Conservation (phyloP, 1,140 invertebrate species). For the Hylaeus anthracinus region DNA sequence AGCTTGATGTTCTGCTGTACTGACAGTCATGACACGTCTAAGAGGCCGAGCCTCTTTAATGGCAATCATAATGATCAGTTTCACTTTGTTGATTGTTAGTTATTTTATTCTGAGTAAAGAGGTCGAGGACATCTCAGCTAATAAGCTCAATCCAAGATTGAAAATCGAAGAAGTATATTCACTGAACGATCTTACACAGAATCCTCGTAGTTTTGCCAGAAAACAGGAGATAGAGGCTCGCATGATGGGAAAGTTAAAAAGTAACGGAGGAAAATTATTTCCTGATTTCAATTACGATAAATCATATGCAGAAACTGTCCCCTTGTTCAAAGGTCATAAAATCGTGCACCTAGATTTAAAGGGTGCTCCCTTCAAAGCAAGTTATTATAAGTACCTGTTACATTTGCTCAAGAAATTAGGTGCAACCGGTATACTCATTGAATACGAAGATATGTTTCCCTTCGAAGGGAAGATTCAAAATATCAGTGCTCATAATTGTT, state of each 20-base stretch:
- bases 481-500: constrained; percentile 89
- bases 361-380: constrained; percentile 90
- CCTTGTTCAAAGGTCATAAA: constrained; percentile 74
- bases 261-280: constrained; percentile 36
- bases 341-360: constrained; percentile 95
- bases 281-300: constrained; percentile 39
- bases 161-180: constrained; percentile 64
- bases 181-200: constrained; percentile 60
- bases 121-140: constrained; percentile 61
- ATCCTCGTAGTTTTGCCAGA: constrained; percentile 51
- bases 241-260: constrained; percentile 44
- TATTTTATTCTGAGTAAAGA: constrained; percentile 76
- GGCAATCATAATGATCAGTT: constrained; percentile 68
- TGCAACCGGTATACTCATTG: constrained; percentile 93
- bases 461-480: constrained; percentile 86
- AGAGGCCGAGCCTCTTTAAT: constrained; percentile 71
- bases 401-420: constrained; percentile 88
- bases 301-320: constrained; percentile 32
- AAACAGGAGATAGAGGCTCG: constrained; percentile 49
- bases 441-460: constrained; percentile 99
- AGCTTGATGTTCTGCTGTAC: constrained; percentile 39
- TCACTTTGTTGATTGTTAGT: constrained; percentile 69
- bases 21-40: constrained; percentile 68
- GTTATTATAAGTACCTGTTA: constrained; percentile 88
- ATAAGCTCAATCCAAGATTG: constrained; percentile 48